phyloP scores from a whole-genome alignment of 2,797 vertebrate genomes.

The Chelonia mydas region DNA sequence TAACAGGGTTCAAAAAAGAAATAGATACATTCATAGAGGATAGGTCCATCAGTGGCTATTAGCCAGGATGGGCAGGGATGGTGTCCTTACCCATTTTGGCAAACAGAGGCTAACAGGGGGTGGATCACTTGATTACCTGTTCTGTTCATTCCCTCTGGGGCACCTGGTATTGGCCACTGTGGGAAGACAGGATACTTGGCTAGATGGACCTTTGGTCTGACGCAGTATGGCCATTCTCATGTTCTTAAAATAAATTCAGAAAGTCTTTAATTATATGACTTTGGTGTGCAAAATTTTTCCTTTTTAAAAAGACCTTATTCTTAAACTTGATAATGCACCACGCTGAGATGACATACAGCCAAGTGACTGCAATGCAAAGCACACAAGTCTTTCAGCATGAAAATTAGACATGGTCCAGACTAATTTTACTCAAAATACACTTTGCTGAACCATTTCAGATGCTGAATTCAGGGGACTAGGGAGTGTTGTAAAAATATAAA shows the following conservation, averaged over 20 bases:
- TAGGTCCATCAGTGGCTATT: no score
- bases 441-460: not conserved
- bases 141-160: no score
- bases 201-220: no score
- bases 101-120: no score
- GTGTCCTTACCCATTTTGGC: no score
- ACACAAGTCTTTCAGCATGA: not conserved
- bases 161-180: no score
- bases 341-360: not conserved
- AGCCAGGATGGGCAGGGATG: no score
- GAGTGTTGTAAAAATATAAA: not conserved
- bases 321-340: not conserved
- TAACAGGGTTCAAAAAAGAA: no score
- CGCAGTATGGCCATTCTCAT: no score
- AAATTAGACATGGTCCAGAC: not conserved
- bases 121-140: no score
- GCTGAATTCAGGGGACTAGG: not conserved
- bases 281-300: not conserved
- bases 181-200: no score
- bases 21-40: no score
- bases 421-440: not conserved
- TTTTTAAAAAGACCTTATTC: not conserved
- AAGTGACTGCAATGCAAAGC: conserved; percentile 21
- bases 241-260: not conserved
- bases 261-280: not conserved